phyloP scores from a whole-genome alignment of 2,797 vertebrate species.

The Microcaecilia unicolor region DNA sequence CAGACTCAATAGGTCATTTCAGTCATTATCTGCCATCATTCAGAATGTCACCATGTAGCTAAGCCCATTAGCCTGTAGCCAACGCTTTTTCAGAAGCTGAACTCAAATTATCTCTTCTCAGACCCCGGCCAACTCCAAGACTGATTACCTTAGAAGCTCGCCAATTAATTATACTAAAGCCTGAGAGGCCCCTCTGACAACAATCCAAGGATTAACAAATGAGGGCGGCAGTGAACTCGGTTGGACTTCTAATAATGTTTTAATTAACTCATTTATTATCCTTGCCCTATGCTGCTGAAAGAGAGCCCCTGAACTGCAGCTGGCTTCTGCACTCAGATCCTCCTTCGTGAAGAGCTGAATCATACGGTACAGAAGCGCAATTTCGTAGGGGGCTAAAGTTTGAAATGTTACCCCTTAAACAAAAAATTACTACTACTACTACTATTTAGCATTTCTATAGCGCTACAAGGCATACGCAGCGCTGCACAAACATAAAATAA shows the following conservation, averaged over 20 bases:
- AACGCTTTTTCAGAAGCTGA: too few species aligned
- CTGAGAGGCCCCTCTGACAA: slow-evolving; percentile 27
- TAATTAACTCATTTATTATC: slow-evolving; percentile 62
- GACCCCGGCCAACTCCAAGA: slow-evolving; percentile 3
- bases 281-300: background rate
- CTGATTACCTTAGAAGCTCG: slow-evolving; percentile 15
- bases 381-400: too few species aligned
- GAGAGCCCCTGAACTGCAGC: background rate
- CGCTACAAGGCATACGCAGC: too few species aligned
- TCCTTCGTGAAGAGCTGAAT: background rate
- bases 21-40: too few species aligned
- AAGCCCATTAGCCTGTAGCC: too few species aligned
- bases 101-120: too few species aligned
- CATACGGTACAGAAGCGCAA: background rate
- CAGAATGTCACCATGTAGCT: too few species aligned
- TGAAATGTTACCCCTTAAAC: slow-evolving; percentile 1
- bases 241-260: slow-evolving; percentile 24
- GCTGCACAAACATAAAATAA: too few species aligned
- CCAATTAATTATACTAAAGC: slow-evolving; percentile 39
- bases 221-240: slow-evolving; percentile 47
- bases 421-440: too few species aligned
- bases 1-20: too few species aligned
- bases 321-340: slow-evolving; percentile 8
- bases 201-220: slow-evolving; percentile 52
- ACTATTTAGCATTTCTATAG: too few species aligned